Percentiles rank a stretch among this genome's conserved stretches.
These are phyloP conservation scores for Lobophora halterata DNA, from an alignment of 2,888 invertebrate species.

Conservation along the genomic window DNA sequence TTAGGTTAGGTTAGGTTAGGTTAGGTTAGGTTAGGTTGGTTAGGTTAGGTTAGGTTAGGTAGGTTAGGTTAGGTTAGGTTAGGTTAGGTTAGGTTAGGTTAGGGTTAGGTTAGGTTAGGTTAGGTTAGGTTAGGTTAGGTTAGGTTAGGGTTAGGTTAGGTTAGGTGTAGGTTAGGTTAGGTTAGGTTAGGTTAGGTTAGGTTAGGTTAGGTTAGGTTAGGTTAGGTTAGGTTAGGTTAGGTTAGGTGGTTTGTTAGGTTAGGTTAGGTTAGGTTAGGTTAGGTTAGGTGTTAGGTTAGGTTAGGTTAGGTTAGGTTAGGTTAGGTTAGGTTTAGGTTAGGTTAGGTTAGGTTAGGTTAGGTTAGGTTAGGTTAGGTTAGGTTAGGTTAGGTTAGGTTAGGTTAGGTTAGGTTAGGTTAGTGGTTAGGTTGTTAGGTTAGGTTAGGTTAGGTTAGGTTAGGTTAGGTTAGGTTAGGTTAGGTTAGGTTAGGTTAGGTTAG, in stretches of 20 bases:
- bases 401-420: conserved; percentile 30
- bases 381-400: conserved; percentile 24
- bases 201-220: no score
- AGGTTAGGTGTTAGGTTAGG: conserved; percentile 23
- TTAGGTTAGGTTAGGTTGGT: conserved; percentile 22
- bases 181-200: conserved; percentile 32
- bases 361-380: conserved; percentile 26
- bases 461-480: conserved; percentile 23
- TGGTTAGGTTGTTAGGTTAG: conserved; percentile 25
- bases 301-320: conserved; percentile 20
- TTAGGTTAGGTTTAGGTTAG: conserved; percentile 26
- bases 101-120: conserved; percentile 26
- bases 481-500: conserved; percentile 28
- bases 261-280: conserved; percentile 21
- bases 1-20: conserved; percentile 28
- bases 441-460: conserved; percentile 26
- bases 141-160: conserved; percentile 22
- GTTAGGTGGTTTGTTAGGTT: conserved; percentile 20
- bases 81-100: conserved; percentile 29
- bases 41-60: conserved; percentile 20
- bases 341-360: conserved; percentile 28
- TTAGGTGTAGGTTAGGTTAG: conserved; percentile 30
- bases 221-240: conserved; percentile 21
- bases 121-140: conserved; percentile 25
- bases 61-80: conserved; percentile 23